These are phyloP conservation scores for Microvelia longipes DNA, from an alignment of 1,140 invertebrate genomes.

Conservation along the genomic window DNA sequence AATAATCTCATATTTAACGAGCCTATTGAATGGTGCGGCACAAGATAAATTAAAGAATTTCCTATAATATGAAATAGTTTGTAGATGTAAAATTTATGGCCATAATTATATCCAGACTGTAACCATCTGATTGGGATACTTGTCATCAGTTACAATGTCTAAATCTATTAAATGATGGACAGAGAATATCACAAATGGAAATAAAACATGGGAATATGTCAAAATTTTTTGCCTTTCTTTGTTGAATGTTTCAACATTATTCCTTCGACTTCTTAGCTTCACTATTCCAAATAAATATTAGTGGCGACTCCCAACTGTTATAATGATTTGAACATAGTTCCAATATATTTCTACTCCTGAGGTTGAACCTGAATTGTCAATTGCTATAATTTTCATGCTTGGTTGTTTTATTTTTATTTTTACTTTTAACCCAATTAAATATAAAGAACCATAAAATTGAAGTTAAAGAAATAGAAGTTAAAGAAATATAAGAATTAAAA, in stretches of 20 bases:
- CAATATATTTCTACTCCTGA: not conserved
- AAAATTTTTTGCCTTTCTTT: not conserved
- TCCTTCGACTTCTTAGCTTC: not conserved
- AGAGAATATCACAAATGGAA: not conserved
- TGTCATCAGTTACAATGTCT: not conserved
- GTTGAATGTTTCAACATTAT: not conserved
- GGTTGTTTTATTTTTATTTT: not conserved
- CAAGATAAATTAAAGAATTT: not conserved
- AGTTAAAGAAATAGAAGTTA: not conserved
- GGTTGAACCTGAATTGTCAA: not conserved
- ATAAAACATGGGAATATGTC: not conserved
- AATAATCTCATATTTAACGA: not conserved
- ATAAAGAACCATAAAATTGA: not conserved
- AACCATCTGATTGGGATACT: not conserved
- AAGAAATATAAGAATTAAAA: not conserved
- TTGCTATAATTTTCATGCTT: not conserved
- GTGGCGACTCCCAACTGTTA: not conserved
- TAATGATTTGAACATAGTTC: not conserved
- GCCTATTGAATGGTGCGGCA: not conserved
- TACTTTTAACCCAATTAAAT: not conserved
- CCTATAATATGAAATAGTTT: not conserved
- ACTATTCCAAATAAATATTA: not conserved
- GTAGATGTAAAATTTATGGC: not conserved
- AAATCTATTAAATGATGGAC: not conserved
- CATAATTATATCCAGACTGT: not conserved